These are phyloP conservation scores for Coregonus ussuriensis DNA, from an alignment of 2,797 vertebrate genomes.

Conservation along the genomic window DNA sequence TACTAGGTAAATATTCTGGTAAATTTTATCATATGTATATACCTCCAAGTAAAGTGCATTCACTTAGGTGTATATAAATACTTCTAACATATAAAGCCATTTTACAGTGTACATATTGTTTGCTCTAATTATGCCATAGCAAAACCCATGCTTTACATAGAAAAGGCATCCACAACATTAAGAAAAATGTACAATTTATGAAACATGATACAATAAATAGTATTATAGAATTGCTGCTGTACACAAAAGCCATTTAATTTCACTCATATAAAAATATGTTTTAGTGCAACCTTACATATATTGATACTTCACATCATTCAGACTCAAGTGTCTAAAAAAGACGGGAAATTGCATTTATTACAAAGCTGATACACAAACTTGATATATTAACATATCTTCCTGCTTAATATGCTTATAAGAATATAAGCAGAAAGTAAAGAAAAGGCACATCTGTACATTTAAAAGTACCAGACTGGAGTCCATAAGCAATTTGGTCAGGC, in stretches of 20 bases:
- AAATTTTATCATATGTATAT: slow-evolving; percentile 64
- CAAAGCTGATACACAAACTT: slow-evolving; percentile 92
- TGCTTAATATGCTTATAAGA: slow-evolving; percentile 95
- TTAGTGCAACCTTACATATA: slow-evolving; percentile 99
- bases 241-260: slow-evolving; percentile 94
- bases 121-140: slow-evolving; percentile 90
- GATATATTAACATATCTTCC: slow-evolving; percentile 96
- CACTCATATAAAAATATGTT: slow-evolving; percentile 99
- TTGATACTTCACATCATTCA: slow-evolving; percentile 98
- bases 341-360: slow-evolving; percentile 92
- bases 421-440: slow-evolving; percentile 90
- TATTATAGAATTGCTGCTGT: slow-evolving; percentile 99
- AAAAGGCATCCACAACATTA: slow-evolving; percentile 99
- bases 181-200: slow-evolving; percentile 99
- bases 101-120: slow-evolving; percentile 89
- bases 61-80: slow-evolving; percentile 65
- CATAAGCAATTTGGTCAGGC: slow-evolving; percentile 90
- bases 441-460: slow-evolving; percentile 95
- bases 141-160: slow-evolving; percentile 98
- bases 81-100: slow-evolving; percentile 92
- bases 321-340: slow-evolving; percentile 91
- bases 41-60: slow-evolving; percentile 46
- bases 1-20: slow-evolving; percentile 66
- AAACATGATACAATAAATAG: slow-evolving; percentile 99
- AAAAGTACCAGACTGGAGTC: slow-evolving; percentile 89